Percentiles rank a stretch among this genome's conserved stretches.
Evolutionary conservation across 1,140 invertebrate genomes (phyloP).

Genomic region (Halictus rubicundus): DNA sequence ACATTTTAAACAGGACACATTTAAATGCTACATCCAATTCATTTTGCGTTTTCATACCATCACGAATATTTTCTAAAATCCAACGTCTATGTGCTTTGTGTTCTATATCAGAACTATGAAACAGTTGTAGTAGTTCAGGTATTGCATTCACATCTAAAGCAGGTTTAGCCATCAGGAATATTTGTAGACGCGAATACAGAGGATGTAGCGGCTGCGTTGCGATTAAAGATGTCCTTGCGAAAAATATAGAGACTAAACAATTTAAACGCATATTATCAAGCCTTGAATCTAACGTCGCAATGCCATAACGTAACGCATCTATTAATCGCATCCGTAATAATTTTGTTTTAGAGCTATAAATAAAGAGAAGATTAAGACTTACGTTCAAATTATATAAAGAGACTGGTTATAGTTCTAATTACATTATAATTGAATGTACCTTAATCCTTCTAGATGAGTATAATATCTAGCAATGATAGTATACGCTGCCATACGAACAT

Average conservation of each 20-base stretch:
- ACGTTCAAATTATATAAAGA: neutral
- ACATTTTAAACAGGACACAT: slow-evolving; percentile 82
- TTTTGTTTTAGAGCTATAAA: slow-evolving; percentile 79
- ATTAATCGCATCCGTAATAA: slow-evolving; percentile 79
- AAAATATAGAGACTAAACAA: slow-evolving; percentile 85
- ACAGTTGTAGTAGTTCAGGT: slow-evolving; percentile 88
- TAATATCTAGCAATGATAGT: slow-evolving; percentile 85
- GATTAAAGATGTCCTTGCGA: slow-evolving; percentile 84
- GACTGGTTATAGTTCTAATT: neutral
- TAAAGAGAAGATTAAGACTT: neutral
- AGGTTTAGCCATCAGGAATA: slow-evolving; percentile 87
- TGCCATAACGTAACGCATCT: slow-evolving; percentile 80
- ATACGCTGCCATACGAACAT: slow-evolving; percentile 84
- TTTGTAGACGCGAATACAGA: slow-evolving; percentile 85
- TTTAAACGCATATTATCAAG: slow-evolving; percentile 82
- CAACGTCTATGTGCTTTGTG: slow-evolving; percentile 83
- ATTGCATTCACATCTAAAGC: slow-evolving; percentile 85
- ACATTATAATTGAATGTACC: slow-evolving; percentile 74
- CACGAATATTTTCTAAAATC: slow-evolving; percentile 85
- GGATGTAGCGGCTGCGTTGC: slow-evolving; percentile 85
- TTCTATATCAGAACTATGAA: slow-evolving; percentile 86
- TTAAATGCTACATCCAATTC: slow-evolving; percentile 83
- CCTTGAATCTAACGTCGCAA: slow-evolving; percentile 68
- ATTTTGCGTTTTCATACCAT: slow-evolving; percentile 83
- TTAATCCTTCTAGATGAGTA: slow-evolving; percentile 84